Conservation (phyloP, 2,113 vertebrate species). For the Strigops habroptila region DNA sequence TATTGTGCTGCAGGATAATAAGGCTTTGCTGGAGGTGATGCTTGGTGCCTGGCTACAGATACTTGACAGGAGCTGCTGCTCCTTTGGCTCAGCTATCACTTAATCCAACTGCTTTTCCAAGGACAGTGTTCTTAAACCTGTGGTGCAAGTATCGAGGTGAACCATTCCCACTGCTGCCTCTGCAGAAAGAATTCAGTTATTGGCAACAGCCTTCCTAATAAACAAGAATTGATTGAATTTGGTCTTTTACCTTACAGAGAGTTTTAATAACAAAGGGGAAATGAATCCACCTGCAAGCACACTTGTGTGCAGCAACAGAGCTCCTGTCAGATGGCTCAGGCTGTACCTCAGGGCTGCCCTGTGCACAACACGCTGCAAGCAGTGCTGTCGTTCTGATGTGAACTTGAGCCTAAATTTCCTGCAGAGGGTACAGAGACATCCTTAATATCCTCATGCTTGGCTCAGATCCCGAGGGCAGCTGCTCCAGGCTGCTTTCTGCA, state of each 20-base stretch:
- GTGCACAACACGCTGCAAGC: neutral
- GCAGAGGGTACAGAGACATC: neutral
- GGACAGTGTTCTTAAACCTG: neutral
- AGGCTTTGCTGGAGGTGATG: neutral
- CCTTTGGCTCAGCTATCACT: neutral
- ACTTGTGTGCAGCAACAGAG: neutral
- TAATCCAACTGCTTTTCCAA: neutral
- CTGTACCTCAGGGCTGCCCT: neutral
- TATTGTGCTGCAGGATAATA: accelerated
- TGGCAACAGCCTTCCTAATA: neutral
- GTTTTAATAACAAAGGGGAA: constrained; percentile 10
- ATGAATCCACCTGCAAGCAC: neutral
- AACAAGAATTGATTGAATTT: neutral
- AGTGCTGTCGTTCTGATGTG: accelerated
- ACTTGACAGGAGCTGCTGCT: neutral
- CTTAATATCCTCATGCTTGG: neutral
- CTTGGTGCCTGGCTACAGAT: neutral
- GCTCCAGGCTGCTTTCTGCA: neutral
- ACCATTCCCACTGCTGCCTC: neutral
- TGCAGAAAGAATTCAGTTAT: neutral
- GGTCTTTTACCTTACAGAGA: neutral
- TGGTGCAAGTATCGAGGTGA: neutral
- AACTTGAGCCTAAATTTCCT: neutral
- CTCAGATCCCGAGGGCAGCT: neutral
- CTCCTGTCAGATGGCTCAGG: neutral